A percentile compares a stretch with the other conserved stretches of the same genome.
Conservation (phyloP, 37 sponge, comb jelly and placozoan species). For the Haliclona indistincta region DNA sequence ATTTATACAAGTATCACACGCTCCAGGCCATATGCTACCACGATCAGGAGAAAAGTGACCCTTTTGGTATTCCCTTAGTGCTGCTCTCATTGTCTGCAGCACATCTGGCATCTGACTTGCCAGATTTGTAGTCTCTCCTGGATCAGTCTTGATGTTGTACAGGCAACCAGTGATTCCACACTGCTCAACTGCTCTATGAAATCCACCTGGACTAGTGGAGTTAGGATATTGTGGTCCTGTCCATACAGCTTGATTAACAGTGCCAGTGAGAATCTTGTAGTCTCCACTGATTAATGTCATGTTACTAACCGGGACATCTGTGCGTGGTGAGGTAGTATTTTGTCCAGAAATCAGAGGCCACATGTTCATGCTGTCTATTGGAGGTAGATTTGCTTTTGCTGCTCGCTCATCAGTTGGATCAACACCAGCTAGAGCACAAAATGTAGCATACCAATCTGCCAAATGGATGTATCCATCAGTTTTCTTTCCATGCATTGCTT, state of each 20-base stretch:
- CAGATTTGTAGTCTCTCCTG: conserved; percentile 23
- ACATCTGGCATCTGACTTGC: conserved; percentile 3
- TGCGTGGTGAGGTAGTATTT: conserved; percentile 22
- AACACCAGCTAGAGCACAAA: conserved; percentile 51
- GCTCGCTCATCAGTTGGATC: conserved; percentile 13
- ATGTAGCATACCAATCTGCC: conserved; percentile 55
- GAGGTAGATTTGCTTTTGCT: conserved; percentile 42
- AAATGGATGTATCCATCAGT: conserved; percentile 30
- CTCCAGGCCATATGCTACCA: conserved; percentile 5
- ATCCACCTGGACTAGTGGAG: neutral
- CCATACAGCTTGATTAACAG: conserved; percentile 28
- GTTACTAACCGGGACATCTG: conserved; percentile 13
- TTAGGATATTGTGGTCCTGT: conserved; percentile 36
- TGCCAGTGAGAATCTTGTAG: conserved; percentile 20
- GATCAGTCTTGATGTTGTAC: conserved; percentile 34
- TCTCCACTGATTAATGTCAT: conserved; percentile 35
- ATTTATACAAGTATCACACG: conserved; percentile 24
- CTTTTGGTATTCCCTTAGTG: neutral
- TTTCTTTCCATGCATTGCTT: conserved; percentile 25
- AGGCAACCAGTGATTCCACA: conserved; percentile 26
- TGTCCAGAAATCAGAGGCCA: conserved; percentile 39
- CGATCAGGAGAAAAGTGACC: conserved; percentile 14
- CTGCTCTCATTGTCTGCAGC: conserved; percentile 16
- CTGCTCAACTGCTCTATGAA: neutral
- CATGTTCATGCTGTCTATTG: conserved; percentile 23